Evolutionary conservation across 2,888 invertebrate genomes (phyloP).

Genomic region (Dyspetes luteomarginatus): DNA sequence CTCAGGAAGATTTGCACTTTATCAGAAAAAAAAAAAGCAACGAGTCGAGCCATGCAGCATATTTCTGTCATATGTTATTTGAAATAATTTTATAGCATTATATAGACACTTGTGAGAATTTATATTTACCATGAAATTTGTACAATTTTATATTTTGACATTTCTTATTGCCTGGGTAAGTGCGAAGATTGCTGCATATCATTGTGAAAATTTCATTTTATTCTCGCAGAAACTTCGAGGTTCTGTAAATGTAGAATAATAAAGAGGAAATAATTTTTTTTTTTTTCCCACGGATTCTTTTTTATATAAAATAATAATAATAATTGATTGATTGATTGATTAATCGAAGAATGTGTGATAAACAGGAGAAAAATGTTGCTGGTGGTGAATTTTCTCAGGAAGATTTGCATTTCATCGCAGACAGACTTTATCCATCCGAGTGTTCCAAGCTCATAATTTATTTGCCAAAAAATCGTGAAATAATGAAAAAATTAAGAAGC

Average conservation of each 20-base stretch:
- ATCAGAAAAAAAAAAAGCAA: background rate
- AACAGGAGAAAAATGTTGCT: conserved; percentile 11
- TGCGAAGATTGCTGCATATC: conserved; percentile 17
- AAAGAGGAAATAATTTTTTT: too few species aligned
- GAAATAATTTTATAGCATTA: conserved; percentile 34
- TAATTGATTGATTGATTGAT: background rate
- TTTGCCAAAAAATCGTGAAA: conserved; percentile 18
- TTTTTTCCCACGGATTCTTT: too few species aligned
- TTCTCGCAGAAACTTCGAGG: too few species aligned
- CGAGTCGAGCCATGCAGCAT: background rate
- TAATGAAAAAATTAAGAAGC: background rate
- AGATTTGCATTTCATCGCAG: conserved; percentile 61
- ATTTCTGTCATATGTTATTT: background rate
- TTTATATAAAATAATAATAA: too few species aligned
- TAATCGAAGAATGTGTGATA: background rate
- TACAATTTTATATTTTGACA: conserved; percentile 62
- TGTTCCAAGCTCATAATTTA: conserved; percentile 56
- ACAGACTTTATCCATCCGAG: conserved; percentile 59
- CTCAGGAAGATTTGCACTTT: too few species aligned
- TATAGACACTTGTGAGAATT: conserved; percentile 30
- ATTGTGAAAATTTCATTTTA: too few species aligned
- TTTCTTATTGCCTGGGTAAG: conserved; percentile 62
- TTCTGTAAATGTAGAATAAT: conserved; percentile 35
- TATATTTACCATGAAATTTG: conserved; percentile 63
- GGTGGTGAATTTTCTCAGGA: conserved; percentile 56